These are phyloP conservation scores for Drosophila prolongata DNA, from an alignment of 2,888 invertebrate genomes.

Conservation along the genomic window DNA sequence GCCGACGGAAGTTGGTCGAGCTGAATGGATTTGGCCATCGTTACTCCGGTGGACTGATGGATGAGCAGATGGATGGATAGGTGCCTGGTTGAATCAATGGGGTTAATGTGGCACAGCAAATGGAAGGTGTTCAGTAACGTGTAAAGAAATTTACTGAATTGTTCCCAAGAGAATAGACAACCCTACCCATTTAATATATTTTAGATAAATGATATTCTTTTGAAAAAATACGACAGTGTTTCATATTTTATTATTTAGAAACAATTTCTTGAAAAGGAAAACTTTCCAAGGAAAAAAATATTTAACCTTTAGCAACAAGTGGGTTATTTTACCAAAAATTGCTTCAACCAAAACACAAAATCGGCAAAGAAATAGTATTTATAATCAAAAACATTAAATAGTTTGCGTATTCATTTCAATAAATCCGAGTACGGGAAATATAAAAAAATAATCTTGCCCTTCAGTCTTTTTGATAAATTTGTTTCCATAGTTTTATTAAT, in stretches of 20 bases:
- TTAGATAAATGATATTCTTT: too few relatives aligned
- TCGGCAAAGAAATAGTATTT: too few relatives aligned
- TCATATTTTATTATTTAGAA: too few relatives aligned
- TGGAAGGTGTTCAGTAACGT: conserved; percentile 7
- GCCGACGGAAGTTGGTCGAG: conserved; percentile 51
- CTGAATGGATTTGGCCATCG: conserved; percentile 49
- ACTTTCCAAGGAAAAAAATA: too few relatives aligned
- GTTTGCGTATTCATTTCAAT: too few relatives aligned
- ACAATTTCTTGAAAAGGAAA: too few relatives aligned
- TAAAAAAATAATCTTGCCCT: neutral
- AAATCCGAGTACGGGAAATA: neutral
- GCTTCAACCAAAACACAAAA: too few relatives aligned
- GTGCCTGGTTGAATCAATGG: conserved; percentile 9
- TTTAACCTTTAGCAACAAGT: too few relatives aligned
- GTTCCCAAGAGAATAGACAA: neutral
- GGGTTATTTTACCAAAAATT: too few relatives aligned
- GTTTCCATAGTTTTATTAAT: neutral
- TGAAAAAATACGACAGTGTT: too few relatives aligned
- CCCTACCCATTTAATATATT: neutral
- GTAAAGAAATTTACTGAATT: neutral
- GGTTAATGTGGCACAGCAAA: conserved; percentile 2
- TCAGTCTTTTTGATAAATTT: too few relatives aligned
- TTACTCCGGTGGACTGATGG: conserved; percentile 15
- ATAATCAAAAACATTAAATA: too few relatives aligned
- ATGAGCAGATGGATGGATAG: conserved; percentile 6